These are phyloP conservation scores for Trypoxylon attenuatum DNA, from an alignment of 2,888 invertebrate species.

Conservation along the genomic window DNA sequence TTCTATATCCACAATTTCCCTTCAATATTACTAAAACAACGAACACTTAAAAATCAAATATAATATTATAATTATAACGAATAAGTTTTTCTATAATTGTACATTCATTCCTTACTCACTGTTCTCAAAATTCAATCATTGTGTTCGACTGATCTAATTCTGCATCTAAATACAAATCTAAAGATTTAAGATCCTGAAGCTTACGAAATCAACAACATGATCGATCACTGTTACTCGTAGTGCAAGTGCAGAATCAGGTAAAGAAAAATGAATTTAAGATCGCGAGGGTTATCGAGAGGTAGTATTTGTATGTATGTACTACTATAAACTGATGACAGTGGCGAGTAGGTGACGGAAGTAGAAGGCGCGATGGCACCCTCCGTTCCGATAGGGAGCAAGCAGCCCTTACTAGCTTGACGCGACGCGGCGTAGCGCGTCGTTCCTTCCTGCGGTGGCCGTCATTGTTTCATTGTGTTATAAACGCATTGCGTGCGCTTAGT, in stretches of 20 bases:
- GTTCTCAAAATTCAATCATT: too few relatives aligned
- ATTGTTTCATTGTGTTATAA: constrained; percentile 71
- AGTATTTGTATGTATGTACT: neutral
- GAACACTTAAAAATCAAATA: too few relatives aligned
- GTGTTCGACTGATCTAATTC: too few relatives aligned
- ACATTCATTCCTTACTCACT: too few relatives aligned
- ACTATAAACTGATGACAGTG: constrained; percentile 27
- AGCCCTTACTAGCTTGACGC: constrained; percentile 24
- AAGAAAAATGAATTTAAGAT: constrained; percentile 8
- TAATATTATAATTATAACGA: too few relatives aligned
- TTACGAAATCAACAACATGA: too few relatives aligned
- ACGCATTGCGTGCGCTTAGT: constrained; percentile 70
- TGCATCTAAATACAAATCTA: too few relatives aligned
- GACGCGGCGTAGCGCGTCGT: constrained; percentile 36
- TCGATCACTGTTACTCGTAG: neutral
- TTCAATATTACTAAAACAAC: too few relatives aligned
- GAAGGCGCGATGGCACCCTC: constrained; percentile 59
- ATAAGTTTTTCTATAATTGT: too few relatives aligned
- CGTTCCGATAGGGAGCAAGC: too few relatives aligned
- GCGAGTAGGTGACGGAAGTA: constrained; percentile 50
- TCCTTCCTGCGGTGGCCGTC: constrained; percentile 61
- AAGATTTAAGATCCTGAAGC: too few relatives aligned
- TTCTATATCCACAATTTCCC: too few relatives aligned
- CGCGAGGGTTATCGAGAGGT: neutral
- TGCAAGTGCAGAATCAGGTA: neutral